Evolutionary conservation across 2,113 vertebrate species (phyloP), one percentile per base, ranked within the genome.

Genomic region (Menidia beryllina): DNA sequence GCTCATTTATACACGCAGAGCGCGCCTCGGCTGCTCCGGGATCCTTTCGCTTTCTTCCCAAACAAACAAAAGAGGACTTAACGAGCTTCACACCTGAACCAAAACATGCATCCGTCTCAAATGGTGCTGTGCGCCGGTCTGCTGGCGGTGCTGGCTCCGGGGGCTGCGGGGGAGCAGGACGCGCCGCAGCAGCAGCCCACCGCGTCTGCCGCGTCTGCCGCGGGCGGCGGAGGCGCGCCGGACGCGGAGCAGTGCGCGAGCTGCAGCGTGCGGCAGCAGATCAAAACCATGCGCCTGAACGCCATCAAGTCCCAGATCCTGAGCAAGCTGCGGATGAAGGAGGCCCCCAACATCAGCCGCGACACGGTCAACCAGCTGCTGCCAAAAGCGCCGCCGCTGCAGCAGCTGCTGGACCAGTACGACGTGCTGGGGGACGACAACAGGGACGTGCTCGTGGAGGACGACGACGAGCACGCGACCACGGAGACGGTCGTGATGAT

Each of bases 281-380:
- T 95, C 62, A 98, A 96, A 88, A 95, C 93, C 86, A 96, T 97
- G 92, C 93, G 97, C 64, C 87, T 99, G 86, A 96, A 98, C 94
- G 96, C 96, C 45, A 99, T 99, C 84, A 99, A 99, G 84, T 95
- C 95, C n/a, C 96, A 99, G 75, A 98, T 99, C 82, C 94, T 99
- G 88, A 98, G 97, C 93, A 99, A 99, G 87, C 96, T 99, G 85
- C 95, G 96, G 0, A 96, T 99, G 93, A 97, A 97, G 74, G 94
- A 97, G 77, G 96, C 98, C 79, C 98, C 98, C 20, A 99, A 98
- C 70, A 98, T 99, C 87, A 99, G 97, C 94, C 95, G 96, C 77
- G 97, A 99, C 74, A 91, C 94, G 75, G 95, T 99, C 83, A 94
- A 95, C 77, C 96, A 97, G 93, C 96, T 99, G 62, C 90, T 98